A percentile compares a stretch with the other conserved stretches of the same genome.
These are phyloP conservation scores for Leptopilina drosophilae DNA, from an alignment of 2,888 invertebrate genomes.

Conservation along the genomic window DNA sequence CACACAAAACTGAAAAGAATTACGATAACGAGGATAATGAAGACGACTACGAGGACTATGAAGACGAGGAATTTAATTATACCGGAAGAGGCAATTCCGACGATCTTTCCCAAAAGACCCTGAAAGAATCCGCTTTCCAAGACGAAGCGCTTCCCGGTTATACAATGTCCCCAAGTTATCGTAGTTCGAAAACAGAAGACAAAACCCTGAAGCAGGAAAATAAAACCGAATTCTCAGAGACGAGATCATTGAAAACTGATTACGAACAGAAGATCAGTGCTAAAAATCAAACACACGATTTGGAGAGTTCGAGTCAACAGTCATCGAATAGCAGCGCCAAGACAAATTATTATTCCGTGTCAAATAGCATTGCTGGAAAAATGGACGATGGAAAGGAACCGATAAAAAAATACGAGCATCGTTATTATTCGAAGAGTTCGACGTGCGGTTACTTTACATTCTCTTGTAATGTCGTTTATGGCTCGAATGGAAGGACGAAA, in stretches of 20 bases:
- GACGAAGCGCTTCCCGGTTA: slow-evolving; percentile 84
- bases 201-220: slow-evolving; percentile 70
- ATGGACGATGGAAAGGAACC: slow-evolving; percentile 81
- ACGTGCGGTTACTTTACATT: slow-evolving; percentile 93
- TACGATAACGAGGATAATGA: slow-evolving; percentile 77
- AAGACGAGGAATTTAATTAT: slow-evolving; percentile 75
- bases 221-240: slow-evolving; percentile 63
- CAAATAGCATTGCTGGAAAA: slow-evolving; percentile 88
- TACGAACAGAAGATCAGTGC: slow-evolving; percentile 53
- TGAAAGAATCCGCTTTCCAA: slow-evolving; percentile 77
- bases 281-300: slow-evolving; percentile 14
- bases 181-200: slow-evolving; percentile 74
- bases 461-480: slow-evolving; percentile 88
- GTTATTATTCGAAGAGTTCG: slow-evolving; percentile 91
- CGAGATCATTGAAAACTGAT: slow-evolving; percentile 64
- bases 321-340: slow-evolving; percentile 50
- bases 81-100: slow-evolving; percentile 49
- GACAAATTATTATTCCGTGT: slow-evolving; percentile 85
- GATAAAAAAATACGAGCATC: slow-evolving; percentile 79
- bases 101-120: slow-evolving; percentile 52
- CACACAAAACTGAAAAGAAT: slow-evolving; percentile 52
- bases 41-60: slow-evolving; percentile 82
- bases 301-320: slow-evolving; percentile 3
- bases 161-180: slow-evolving; percentile 83
- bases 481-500: slow-evolving; percentile 87